A percentile compares a stretch with the other conserved stretches of the same genome.
phyloP scores from a whole-genome alignment of 2,888 invertebrate genomes.

The Clanis bilineata region DNA sequence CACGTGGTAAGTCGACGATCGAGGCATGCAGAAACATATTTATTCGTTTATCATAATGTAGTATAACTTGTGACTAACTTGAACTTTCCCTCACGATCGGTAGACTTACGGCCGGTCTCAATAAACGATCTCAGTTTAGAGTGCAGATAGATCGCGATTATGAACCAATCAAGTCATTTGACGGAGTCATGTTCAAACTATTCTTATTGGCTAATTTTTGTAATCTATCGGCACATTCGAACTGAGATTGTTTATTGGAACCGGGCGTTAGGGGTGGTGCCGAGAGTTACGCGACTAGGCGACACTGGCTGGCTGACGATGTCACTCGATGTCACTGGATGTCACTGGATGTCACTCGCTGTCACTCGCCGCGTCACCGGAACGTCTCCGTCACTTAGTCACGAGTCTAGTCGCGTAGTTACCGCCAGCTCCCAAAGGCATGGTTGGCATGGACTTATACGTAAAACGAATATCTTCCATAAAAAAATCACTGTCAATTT shows the following conservation, averaged over 20 bases:
- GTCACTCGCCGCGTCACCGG: neutral
- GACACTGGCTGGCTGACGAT: neutral
- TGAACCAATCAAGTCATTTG: too few species aligned
- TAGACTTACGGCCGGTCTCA: too few species aligned
- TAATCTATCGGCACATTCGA: too few species aligned
- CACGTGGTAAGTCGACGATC: conserved; percentile 30
- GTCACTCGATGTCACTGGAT: neutral
- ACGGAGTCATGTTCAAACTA: too few species aligned
- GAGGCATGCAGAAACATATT: conserved; percentile 47
- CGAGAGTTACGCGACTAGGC: conserved; percentile 1
- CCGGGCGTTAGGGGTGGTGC: conserved; percentile 3
- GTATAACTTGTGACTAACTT: conserved; percentile 17
- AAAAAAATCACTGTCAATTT: conserved; percentile 74
- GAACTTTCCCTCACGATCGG: conserved; percentile 14
- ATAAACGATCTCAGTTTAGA: too few species aligned
- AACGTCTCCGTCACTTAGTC: conserved; percentile 1
- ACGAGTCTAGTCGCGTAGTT: neutral
- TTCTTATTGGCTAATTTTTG: too few species aligned
- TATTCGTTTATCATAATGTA: conserved; percentile 13
- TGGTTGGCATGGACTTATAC: conserved; percentile 73
- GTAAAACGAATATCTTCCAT: conserved; percentile 65
- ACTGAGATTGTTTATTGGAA: too few species aligned
- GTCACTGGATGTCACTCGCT: neutral
- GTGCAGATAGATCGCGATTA: too few species aligned
- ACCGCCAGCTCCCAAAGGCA: conserved; percentile 29